A percentile compares a stretch with the other conserved stretches of the same genome.
Conservation (phyloP, 2,888 invertebrate genomes). For the Sericinus montela region DNA sequence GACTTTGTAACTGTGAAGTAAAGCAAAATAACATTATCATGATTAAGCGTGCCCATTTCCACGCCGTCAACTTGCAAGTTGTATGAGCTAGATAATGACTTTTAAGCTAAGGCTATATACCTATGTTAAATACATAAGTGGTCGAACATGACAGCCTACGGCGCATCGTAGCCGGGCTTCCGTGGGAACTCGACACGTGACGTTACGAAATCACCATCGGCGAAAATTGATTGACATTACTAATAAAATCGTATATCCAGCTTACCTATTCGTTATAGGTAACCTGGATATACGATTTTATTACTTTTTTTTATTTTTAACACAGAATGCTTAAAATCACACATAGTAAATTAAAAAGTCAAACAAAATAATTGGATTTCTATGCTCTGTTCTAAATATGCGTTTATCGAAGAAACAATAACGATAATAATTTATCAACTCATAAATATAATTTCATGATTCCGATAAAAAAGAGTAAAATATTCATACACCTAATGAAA, state of each 20-base stretch:
- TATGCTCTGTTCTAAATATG: no score
- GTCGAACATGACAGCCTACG: slow-evolving; percentile 73
- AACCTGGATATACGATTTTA: no score
- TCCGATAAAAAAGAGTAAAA: no score
- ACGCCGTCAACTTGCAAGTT: slow-evolving; percentile 64
- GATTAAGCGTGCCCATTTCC: slow-evolving; percentile 74
- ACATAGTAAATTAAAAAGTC: no score
- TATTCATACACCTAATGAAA: no score
- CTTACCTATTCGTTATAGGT: no score
- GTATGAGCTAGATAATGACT: slow-evolving; percentile 76
- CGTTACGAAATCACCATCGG: slow-evolving; percentile 71
- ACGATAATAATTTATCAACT: no score
- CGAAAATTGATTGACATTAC: slow-evolving; percentile 72
- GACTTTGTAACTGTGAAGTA: slow-evolving; percentile 4
- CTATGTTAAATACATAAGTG: slow-evolving; percentile 75
- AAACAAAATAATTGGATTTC: no score
- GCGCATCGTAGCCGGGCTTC: slow-evolving; percentile 68
- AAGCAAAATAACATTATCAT: slow-evolving; percentile 41
- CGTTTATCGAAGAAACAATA: no score
- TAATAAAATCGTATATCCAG: slow-evolving; percentile 7
- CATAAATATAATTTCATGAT: no score
- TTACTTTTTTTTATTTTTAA: no score
- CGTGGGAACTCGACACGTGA: slow-evolving; percentile 75
- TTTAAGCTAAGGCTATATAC: slow-evolving; percentile 71
- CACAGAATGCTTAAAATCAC: no score